Base-by-base conservation (phyloP, 2,113 vertebrate species). In the Anguilla rostrata region DNA sequence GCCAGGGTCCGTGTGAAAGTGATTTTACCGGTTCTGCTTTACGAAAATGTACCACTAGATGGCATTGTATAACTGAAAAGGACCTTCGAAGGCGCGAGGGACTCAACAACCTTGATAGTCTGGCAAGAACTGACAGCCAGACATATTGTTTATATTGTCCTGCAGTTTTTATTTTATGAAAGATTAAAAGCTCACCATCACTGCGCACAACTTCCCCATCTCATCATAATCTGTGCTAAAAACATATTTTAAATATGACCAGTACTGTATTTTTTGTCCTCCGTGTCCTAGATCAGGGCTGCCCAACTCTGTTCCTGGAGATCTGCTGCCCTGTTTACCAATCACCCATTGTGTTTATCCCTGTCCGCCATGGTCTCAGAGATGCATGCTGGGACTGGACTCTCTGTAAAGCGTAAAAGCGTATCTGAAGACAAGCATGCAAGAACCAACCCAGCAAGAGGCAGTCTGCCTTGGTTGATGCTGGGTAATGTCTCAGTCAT, bases 401-500 rank as follows among this genome's bases (percentile, higher is more conserved):
- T 66, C 14, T 15, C 57, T 60, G 57, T 60, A 3, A 60, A 15
- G 18, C 1, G 60, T 22, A 34, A 75, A 34, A 34, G 34, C 34
- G 34, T 34, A 34, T 34, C 71, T 75, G 71, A 75, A 34, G 71
- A 75, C n/a, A 34, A 34, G 11, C 71, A 75, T 26, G 34, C 71
- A 34, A 29, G 71, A 75, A 34, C 71, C 9, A 9, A 34, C 71
- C 34, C 5, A 26, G 3, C n/a, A 75, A 34, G 7, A 75, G 4
- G 9, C 26, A 34, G 34, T 75, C 26, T 9, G n/a, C 26, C 66
- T n/a, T 81, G n/a, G 80, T 78, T 39, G 43, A 81, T 81, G 40
- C 14, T 26, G 29, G 81, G 49, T 57, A 85, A 80, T 40, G 86
- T 34, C 2, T 57, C 41, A 81, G 86, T 63, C n/a, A 60, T 80